Evolutionary conservation across 2,113 vertebrate species (phyloP).

Genomic region (Paedocypris sp.): DNA sequence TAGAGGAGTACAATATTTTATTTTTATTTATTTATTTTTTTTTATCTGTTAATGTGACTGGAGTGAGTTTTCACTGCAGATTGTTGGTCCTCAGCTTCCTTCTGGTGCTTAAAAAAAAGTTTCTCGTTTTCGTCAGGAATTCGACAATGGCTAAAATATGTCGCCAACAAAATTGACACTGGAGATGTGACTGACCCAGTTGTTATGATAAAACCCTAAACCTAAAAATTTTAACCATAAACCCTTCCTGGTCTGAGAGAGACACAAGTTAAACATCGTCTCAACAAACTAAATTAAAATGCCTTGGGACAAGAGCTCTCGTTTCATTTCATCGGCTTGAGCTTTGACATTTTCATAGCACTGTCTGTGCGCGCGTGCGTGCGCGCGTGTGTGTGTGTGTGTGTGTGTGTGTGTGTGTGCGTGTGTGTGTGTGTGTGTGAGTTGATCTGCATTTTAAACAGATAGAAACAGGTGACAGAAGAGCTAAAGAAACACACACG

Average conservation of each 20-base stretch:
- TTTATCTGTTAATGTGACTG: no score
- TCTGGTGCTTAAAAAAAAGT: no score
- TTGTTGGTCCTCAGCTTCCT: no score
- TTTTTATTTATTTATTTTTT: no score
- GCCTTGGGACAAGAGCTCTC: background rate
- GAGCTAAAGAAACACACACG: background rate
- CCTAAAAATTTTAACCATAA: no score
- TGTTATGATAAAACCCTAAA: no score
- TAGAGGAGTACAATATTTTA: no score
- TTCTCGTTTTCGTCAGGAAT: no score
- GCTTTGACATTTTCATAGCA: slow-evolving; percentile 6
- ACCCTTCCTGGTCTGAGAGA: background rate
- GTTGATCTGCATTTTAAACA: slow-evolving; percentile 10
- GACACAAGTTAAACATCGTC: background rate
- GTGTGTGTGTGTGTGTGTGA: background rate
- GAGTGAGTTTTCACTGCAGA: no score
- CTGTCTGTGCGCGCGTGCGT: background rate
- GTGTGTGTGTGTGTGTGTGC: background rate
- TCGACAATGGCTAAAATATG: no score
- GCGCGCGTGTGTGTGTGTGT: background rate
- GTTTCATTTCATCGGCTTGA: background rate
- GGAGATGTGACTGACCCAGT: no score
- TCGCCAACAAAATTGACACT: no score
- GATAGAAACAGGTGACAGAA: slow-evolving; percentile 17
- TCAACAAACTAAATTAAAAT: background rate